Conservation (phyloP, 2,888 invertebrate species). For the Drosophila picticornis region DNA sequence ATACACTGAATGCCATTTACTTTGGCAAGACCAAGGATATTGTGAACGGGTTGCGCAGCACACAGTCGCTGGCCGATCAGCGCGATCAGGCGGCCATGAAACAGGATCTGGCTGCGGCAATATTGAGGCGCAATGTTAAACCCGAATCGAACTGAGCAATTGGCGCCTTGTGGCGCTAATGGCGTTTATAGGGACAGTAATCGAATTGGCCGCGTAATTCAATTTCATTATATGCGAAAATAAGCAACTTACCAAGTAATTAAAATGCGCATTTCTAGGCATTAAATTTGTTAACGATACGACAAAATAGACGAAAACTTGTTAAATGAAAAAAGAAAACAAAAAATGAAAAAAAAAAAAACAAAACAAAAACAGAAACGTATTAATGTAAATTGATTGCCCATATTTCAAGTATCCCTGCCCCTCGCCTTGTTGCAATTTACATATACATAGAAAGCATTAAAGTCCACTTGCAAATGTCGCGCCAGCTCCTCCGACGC, state of each 20-base stretch:
- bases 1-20: conserved; percentile 99
- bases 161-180: conserved; percentile 16
- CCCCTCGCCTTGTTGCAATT: conserved; percentile 61
- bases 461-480: conserved; percentile 42
- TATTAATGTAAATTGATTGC: conserved; percentile 62
- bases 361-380: conserved; percentile 27
- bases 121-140: conserved; percentile 93
- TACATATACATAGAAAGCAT: conserved; percentile 10
- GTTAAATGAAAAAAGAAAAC: conserved; percentile 47
- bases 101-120: conserved; percentile 93
- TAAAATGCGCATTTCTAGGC: conserved; percentile 73
- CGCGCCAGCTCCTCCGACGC: conserved; percentile 62
- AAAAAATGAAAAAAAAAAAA: conserved; percentile 53
- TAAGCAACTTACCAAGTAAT: conserved; percentile 26
- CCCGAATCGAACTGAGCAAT: conserved; percentile 84
- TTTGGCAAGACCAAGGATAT: conserved; percentile 99
- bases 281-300: conserved; percentile 74
- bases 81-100: conserved; percentile 93
- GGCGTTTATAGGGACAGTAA: conserved; percentile 38
- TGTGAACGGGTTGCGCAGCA: conserved; percentile 95
- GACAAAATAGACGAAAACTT: conserved; percentile 42
- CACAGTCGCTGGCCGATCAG: conserved; percentile 93
- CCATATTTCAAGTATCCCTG: conserved; percentile 27
- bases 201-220: conserved; percentile 53
- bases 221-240: conserved; percentile 51